Conservation (phyloP, 2,113 vertebrate species). For the Emydocephalus ijimae region DNA sequence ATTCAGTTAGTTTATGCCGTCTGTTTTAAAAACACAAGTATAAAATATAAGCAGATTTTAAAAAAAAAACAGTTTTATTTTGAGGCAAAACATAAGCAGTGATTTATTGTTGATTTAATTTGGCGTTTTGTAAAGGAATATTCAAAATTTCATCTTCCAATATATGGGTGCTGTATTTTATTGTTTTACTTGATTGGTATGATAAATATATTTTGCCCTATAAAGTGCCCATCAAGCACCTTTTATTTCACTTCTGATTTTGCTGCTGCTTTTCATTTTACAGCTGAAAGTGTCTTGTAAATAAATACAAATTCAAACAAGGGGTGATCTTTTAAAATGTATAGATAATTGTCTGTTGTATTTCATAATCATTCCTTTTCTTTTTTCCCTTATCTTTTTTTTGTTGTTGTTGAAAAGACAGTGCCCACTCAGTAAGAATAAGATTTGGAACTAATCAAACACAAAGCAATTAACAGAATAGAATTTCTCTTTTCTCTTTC, state of each 20-base stretch:
- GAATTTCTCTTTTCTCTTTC: constrained; percentile 10
- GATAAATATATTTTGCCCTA: not conserved
- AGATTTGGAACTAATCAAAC: constrained; percentile 50
- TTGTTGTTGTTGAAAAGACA: constrained; percentile 6
- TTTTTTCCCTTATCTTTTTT: not conserved
- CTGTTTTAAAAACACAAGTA: not conserved
- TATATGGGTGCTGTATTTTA: not conserved
- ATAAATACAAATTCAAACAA: not conserved
- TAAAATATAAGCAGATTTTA: not conserved
- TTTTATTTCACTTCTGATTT: not conserved
- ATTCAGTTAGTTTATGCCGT: not conserved
- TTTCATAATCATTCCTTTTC: not conserved
- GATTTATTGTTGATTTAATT: not conserved
- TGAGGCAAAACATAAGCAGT: not conserved
- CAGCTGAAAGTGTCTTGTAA: not conserved
- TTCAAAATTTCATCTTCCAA: accelerated
- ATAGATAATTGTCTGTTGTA: not conserved
- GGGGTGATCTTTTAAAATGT: not conserved
- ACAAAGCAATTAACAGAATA: constrained; percentile 54
- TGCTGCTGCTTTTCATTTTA: not conserved
- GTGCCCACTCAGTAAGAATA: constrained; percentile 33
- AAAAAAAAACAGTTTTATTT: not conserved
- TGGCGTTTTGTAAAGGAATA: constrained; percentile 8
- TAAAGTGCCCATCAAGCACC: not conserved
- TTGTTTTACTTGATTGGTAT: not conserved